These are phyloP conservation scores for Agrochola macilenta DNA, from an alignment of 2,888 invertebrate genomes.

Conservation along the genomic window DNA sequence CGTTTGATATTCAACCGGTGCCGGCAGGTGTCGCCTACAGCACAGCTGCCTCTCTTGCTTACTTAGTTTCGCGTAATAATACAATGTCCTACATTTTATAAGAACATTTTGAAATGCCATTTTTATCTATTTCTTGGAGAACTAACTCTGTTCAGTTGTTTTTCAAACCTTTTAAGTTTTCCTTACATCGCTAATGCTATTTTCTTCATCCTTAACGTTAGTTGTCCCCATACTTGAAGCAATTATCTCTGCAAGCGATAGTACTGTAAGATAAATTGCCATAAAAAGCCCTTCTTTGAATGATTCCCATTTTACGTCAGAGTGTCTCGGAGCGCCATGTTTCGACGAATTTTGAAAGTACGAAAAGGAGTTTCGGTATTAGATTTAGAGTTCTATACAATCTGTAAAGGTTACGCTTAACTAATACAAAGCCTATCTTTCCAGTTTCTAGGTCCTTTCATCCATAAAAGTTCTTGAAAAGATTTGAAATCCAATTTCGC, in stretches of 20 bases:
- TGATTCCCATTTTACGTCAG: background rate
- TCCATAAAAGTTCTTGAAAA: conserved; percentile 46
- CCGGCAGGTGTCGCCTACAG: conserved; percentile 59
- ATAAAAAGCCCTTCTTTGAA: background rate
- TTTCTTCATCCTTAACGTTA: background rate
- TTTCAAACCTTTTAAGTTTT: background rate
- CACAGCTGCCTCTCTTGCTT: conserved; percentile 42
- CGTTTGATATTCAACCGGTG: conserved; percentile 65
- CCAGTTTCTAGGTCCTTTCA: conserved; percentile 30
- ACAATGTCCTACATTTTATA: conserved; percentile 38
- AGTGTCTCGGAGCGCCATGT: background rate
- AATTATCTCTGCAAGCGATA: background rate
- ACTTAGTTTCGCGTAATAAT: conserved; percentile 51
- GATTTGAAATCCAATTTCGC: conserved; percentile 58
- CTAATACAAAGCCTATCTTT: conserved; percentile 16
- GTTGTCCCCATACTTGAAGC: background rate
- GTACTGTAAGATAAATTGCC: background rate
- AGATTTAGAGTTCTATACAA: background rate
- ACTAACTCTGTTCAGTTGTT: background rate
- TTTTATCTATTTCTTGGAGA: background rate
- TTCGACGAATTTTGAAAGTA: background rate
- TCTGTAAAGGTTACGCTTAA: conserved; percentile 4
- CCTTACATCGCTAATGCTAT: background rate
- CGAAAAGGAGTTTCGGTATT: background rate
- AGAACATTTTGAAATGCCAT: background rate